A percentile compares a stretch with the other conserved stretches of the same genome.
These are phyloP conservation scores for Aulostomus chinensis DNA, from an alignment of 2,797 vertebrate genomes.

Conservation along the genomic window DNA sequence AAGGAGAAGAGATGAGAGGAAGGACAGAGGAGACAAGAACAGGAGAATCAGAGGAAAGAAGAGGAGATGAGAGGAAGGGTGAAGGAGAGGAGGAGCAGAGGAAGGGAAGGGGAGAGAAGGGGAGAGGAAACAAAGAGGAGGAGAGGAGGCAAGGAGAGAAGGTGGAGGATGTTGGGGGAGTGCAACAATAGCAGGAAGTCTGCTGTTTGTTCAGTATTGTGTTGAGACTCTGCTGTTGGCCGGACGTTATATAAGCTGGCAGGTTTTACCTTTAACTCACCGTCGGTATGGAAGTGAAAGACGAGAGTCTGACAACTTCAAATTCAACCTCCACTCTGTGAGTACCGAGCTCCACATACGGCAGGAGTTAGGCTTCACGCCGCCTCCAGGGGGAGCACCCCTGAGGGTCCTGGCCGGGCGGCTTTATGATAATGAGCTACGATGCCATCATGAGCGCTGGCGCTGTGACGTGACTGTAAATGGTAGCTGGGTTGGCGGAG, in stretches of 20 bases:
- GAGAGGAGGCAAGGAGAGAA: background rate
- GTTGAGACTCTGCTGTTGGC: conserved; percentile 45
- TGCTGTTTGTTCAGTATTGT: conserved; percentile 56
- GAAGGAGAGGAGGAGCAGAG: background rate
- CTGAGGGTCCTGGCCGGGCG: too few relatives aligned
- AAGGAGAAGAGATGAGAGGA: background rate
- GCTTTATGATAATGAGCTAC: too few relatives aligned
- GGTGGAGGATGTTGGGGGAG: conserved; percentile 28
- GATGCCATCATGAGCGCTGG: too few relatives aligned
- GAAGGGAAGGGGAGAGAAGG: background rate
- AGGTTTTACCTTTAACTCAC: conserved; percentile 49
- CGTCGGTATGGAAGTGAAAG: conserved; percentile 14
- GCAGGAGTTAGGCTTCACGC: too few relatives aligned
- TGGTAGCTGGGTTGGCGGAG: too few relatives aligned
- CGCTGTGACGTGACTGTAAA: too few relatives aligned
- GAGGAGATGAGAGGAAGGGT: background rate
- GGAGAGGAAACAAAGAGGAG: background rate
- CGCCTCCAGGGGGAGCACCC: too few relatives aligned
- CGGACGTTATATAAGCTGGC: conserved; percentile 47
- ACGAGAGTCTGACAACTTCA: too few relatives aligned
- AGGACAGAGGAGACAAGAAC: background rate
- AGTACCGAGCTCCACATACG: too few relatives aligned
- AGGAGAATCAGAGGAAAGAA: background rate
- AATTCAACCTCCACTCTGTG: too few relatives aligned
- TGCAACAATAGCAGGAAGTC: conserved; percentile 61